These are phyloP conservation scores for Habrosyne pyritoides DNA, from an alignment of 2,888 invertebrate genomes.

Conservation along the genomic window DNA sequence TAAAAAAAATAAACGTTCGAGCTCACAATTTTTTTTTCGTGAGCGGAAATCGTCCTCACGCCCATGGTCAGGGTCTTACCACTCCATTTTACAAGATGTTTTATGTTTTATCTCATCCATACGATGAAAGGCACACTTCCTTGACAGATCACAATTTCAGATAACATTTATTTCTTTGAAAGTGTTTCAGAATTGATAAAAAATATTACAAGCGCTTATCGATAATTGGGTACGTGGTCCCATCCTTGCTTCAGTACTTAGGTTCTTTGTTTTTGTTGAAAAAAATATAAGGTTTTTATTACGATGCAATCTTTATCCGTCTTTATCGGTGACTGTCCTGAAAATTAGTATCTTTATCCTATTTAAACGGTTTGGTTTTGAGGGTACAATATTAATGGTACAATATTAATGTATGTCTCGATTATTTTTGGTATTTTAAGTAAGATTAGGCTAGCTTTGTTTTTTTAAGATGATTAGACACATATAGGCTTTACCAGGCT, in stretches of 20 bases:
- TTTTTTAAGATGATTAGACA: too few relatives aligned
- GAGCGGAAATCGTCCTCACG: too few relatives aligned
- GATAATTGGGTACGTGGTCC: constrained; percentile 47
- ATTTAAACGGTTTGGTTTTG: not conserved
- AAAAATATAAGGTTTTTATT: not conserved
- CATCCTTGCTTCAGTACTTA: constrained; percentile 15
- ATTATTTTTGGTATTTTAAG: too few relatives aligned
- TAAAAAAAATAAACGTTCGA: too few relatives aligned
- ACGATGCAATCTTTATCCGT: not conserved
- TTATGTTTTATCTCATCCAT: not conserved
- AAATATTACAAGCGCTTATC: constrained; percentile 37
- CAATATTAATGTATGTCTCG: too few relatives aligned
- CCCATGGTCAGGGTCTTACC: too few relatives aligned
- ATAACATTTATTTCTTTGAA: not conserved
- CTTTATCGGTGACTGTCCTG: not conserved
- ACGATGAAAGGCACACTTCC: not conserved
- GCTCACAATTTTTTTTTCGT: too few relatives aligned
- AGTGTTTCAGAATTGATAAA: constrained; percentile 5
- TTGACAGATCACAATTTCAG: constrained; percentile 5
- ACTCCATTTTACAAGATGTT: too few relatives aligned
- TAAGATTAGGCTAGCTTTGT: too few relatives aligned
- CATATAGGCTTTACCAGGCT: too few relatives aligned
- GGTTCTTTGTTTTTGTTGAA: not conserved
- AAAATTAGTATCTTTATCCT: not conserved
- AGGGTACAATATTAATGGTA: too few relatives aligned